Evolutionary conservation across 2,797 vertebrate genomes (phyloP).

Genomic region (Triplophysa bombifrons): DNA sequence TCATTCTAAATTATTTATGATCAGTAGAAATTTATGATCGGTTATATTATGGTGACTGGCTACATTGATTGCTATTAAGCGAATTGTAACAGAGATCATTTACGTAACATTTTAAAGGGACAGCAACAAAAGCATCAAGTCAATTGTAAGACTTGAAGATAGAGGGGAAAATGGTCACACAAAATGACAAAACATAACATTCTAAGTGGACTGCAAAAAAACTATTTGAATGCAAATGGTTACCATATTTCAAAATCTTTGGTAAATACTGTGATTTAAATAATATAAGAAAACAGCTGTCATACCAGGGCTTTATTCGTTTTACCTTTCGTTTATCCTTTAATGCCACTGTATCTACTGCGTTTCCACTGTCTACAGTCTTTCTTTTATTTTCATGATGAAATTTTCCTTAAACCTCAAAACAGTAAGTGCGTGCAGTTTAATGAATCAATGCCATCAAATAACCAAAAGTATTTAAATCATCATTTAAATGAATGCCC

Average conservation of each 20-base stretch:
- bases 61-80: too few species aligned
- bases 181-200: too few species aligned
- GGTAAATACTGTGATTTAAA: conserved; percentile 2
- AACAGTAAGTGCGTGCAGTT: conserved; percentile 43
- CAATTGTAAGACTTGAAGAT: too few species aligned
- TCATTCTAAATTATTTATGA: neutral
- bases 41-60: too few species aligned
- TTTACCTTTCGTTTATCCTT: conserved; percentile 1
- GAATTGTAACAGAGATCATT: too few species aligned
- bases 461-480: conserved; percentile 61
- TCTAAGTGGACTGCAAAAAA: too few species aligned
- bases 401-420: conserved; percentile 47
- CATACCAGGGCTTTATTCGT: neutral
- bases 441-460: conserved; percentile 39
- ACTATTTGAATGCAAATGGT: too few species aligned
- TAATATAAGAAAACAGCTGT: neutral
- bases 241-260: neutral
- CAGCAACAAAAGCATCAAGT: too few species aligned
- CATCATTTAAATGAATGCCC: conserved; percentile 67
- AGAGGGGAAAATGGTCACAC: too few species aligned
- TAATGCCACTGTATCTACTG: neutral
- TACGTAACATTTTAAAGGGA: too few species aligned
- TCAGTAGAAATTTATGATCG: neutral
- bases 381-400: conserved; percentile 42
- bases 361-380: neutral